Base-by-base conservation (phyloP, 2,797 vertebrate genomes). In the Hippopotamyrus pictus region DNA sequence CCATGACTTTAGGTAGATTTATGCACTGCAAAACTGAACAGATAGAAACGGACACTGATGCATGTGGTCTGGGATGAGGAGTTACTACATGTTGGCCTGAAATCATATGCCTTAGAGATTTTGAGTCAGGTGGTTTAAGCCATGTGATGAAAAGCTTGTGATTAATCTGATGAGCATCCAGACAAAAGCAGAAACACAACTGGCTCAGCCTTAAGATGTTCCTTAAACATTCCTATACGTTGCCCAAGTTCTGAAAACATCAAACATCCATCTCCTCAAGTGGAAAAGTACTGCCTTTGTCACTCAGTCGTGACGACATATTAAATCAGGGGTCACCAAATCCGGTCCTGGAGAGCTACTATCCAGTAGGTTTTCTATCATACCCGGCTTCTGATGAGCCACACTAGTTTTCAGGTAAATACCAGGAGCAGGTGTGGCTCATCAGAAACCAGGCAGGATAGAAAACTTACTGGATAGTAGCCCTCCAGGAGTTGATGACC, bases 91-190 rank as follows among this genome's bases (percentile, higher is more conserved):
- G 90, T 86, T 84, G 90, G 90, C 86, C 19, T 83, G 6, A 88
- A 90, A 92, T 93, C 88, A 89, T 85, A 54, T 51, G 83, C 44
- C 88, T 5, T 3, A 14, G 53, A 83, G 25, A 79, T 69, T 73
- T 41, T 87, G 48, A 37, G 54, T 87, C 94, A 94, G 90, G 92
- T 93, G 93, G 92, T 92, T 86, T 29, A 7, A 57, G 57, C 87
- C 90, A 92, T 50, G 88, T 89, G 89, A 88, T 46, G 25, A 87
- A 79, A 62, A 44, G 87, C 62, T 90, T 88, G 91, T 0, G 82
- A 86, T 29, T 19, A 37, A 69, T 86, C 88, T 85, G 41, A 86
- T 11, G 44, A 37, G 22, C 53, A 84, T 33, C 54, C 51, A 12
- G 44, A 46, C 8, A 51, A 82, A 37, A 48, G 22, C 37, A 79